Base-by-base conservation (phyloP, 2,888 invertebrate species). In the Amiota minor region DNA sequence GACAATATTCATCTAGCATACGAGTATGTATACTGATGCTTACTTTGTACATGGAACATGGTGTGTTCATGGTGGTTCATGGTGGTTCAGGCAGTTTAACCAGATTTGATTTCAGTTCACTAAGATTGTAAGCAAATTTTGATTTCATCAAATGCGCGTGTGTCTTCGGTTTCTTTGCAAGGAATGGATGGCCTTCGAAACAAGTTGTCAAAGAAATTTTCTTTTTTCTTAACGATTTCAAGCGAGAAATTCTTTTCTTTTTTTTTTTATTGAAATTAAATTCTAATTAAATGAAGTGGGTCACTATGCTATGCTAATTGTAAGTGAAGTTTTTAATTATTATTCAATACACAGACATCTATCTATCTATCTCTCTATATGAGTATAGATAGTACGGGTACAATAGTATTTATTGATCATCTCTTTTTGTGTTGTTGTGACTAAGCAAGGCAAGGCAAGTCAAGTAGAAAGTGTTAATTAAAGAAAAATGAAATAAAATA, bases 391-490 rank as follows among this genome's bases (percentile, higher is more conserved):
- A n/a, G n/a, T n/a, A n/a, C n/a, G n/a, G n/a, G n/a, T 45, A 9
- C 23, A 64, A 45, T 62, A 16, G 16, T 65, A 47, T 65, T 65
- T 12, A 47, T 65, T 35, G 35, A 35, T 35, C 35, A 35, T 35
- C 35, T 35, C n/a, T n/a, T n/a, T n/a, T 56, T 18, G n/a, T 11
- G 10, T 49, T 65, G 20, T 47, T 49, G 47, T 47, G 47, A 49
- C 65, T 12, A 47, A 65, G 47, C 20, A 71, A 53, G 71, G 55
- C 72, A 68, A 69, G 74, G 46, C 68, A 72, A 72, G 76, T 73
- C 78, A 76, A 55, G 76, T 83, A 84, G 82, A 83, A 83, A 83
- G 82, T 83, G 82, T 72, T 83, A 84, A 83, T 83, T 82, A 78
- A 76, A 80, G 80, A 81, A 81, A 81, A 47, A 47, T 12, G 64